phyloP scores from a whole-genome alignment of 1,140 invertebrate genomes.

The Hermetia illucens region DNA sequence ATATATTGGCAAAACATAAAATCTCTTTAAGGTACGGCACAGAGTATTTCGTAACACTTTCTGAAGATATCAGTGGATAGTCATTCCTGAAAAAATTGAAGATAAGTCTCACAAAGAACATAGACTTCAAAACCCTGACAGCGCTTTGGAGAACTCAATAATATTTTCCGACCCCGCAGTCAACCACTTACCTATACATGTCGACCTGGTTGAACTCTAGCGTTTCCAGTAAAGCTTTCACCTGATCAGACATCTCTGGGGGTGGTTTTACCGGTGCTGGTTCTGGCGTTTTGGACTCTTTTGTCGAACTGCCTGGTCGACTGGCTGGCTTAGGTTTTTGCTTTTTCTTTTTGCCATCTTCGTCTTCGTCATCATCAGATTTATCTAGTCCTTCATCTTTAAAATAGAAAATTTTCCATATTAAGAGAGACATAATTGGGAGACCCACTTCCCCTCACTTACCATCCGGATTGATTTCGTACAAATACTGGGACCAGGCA shows the following conservation, averaged over 20 bases:
- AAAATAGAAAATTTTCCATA: conserved; percentile 11
- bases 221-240: conserved; percentile 19
- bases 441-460: conserved; percentile 7
- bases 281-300: too few species aligned
- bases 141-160: too few species aligned
- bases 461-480: conserved; percentile 29
- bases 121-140: too few species aligned
- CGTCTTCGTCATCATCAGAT: conserved; percentile 15
- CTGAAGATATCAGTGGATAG: conserved; percentile 18
- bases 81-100: conserved; percentile 16
- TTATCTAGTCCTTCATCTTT: conserved; percentile 20
- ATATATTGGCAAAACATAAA: conserved; percentile 27
- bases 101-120: neutral
- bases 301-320: conserved; percentile 1
- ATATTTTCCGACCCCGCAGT: too few species aligned
- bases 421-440: conserved; percentile 10
- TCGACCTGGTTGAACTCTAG: conserved; percentile 29
- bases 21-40: conserved; percentile 23
- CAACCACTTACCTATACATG: conserved; percentile 24
- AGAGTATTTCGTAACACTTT: conserved; percentile 16
- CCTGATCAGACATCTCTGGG: conserved; percentile 16
- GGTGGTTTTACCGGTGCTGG: conserved; percentile 9
- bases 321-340: conserved; percentile 5
- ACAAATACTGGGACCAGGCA: conserved; percentile 46
- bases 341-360: conserved; percentile 1